These are phyloP conservation scores for Geotrupes spiniger DNA, from an alignment of 2,888 invertebrate genomes.

Conservation along the genomic window DNA sequence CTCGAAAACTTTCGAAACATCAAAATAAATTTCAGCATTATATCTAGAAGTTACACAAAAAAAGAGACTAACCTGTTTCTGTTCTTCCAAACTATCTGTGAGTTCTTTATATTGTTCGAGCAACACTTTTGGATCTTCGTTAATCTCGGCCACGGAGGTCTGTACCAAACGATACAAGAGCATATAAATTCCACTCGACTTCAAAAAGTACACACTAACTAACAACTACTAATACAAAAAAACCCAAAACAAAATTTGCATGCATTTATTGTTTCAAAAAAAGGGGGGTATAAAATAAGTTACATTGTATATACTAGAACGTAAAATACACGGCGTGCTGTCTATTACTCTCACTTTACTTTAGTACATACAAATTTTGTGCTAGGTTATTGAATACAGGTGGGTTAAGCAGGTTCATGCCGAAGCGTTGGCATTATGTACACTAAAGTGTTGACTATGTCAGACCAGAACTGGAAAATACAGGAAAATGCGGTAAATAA, in stretches of 20 bases:
- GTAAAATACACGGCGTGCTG: no score
- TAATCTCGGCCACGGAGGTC: conserved; percentile 39
- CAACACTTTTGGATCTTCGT: conserved; percentile 36
- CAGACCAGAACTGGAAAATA: conserved; percentile 34
- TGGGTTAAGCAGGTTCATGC: conserved; percentile 10
- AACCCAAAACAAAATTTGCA: conserved; percentile 38
- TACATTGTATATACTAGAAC: conserved; percentile 10
- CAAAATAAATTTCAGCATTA: neutral
- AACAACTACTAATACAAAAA: conserved; percentile 25
- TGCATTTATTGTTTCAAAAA: conserved; percentile 35
- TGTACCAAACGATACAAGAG: conserved; percentile 31
- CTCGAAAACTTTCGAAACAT: no score
- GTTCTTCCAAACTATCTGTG: conserved; percentile 43
- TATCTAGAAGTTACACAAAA: neutral
- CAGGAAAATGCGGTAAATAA: no score
- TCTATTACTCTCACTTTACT: no score
- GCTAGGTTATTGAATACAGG: conserved; percentile 21
- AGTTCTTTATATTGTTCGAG: conserved; percentile 44
- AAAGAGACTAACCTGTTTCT: conserved; percentile 43
- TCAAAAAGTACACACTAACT: conserved; percentile 18
- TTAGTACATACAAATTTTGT: conserved; percentile 36
- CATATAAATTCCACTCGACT: conserved; percentile 13
- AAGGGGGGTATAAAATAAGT: conserved; percentile 16
- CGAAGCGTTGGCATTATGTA: conserved; percentile 27
- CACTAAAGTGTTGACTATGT: conserved; percentile 29